phyloP scores from a whole-genome alignment of 2,113 vertebrate genomes.

The Prietella phreatophila region DNA sequence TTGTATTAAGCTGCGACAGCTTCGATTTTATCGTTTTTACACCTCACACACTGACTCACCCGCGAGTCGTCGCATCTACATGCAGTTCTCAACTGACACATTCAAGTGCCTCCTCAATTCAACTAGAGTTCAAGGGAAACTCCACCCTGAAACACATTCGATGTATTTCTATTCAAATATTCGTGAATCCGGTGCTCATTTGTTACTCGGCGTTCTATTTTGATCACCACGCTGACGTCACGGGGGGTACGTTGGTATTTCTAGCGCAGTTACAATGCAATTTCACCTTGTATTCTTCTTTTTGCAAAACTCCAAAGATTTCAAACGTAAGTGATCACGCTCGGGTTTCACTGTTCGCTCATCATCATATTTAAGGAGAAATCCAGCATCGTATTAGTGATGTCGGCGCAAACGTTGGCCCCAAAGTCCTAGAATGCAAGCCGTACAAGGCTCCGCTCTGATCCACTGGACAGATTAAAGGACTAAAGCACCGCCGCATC shows the following conservation, averaged over 20 bases:
- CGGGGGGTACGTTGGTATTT: background rate
- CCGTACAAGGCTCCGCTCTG: background rate
- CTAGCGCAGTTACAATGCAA: background rate
- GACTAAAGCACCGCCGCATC: background rate
- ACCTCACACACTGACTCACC: conserved; percentile 18
- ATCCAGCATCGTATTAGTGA: background rate
- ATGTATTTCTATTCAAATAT: background rate
- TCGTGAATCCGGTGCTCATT: background rate
- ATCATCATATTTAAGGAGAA: background rate
- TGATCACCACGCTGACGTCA: background rate
- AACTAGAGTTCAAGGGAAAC: background rate
- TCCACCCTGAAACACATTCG: background rate
- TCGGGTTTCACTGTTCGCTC: background rate
- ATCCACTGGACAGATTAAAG: background rate
- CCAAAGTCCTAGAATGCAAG: too few relatives aligned
- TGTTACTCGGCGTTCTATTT: background rate
- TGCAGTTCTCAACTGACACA: conserved; percentile 50
- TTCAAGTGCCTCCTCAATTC: conserved; percentile 44
- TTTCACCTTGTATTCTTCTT: background rate
- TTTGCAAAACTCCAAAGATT: background rate
- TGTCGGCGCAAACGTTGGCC: background rate
- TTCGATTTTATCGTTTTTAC: background rate
- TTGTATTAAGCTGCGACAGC: conserved; percentile 2
- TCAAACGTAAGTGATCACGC: background rate
- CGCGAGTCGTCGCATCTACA: background rate